A percentile compares a stretch with the other conserved stretches of the same genome.
These are phyloP conservation scores for Centropyge bicolor DNA, from an alignment of 2,797 vertebrate species.

Conservation along the genomic window DNA sequence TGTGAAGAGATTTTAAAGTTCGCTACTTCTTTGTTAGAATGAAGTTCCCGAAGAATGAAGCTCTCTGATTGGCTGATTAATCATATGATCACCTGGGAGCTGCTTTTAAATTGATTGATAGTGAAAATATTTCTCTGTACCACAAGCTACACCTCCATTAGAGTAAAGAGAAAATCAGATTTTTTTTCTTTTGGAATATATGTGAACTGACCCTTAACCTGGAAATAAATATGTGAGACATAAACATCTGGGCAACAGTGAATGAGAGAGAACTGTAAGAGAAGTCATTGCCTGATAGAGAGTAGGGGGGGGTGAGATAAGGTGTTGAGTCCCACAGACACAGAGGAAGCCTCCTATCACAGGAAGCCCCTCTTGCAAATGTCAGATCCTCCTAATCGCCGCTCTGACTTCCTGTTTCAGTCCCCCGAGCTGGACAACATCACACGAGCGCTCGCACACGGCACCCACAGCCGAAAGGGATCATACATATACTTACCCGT, in stretches of 20 bases:
- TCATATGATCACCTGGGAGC: too few species aligned
- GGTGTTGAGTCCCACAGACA: slow-evolving; percentile 62
- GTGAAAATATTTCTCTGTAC: background rate
- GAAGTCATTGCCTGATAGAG: slow-evolving; percentile 37
- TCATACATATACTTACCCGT: slow-evolving; percentile 58
- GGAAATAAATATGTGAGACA: background rate
- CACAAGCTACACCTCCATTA: background rate
- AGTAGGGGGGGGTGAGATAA: slow-evolving; percentile 56
- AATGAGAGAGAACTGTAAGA: slow-evolving; percentile 25
- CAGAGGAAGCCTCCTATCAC: slow-evolving; percentile 80
- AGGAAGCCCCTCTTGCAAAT: slow-evolving; percentile 74
- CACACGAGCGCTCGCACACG: slow-evolving; percentile 13
- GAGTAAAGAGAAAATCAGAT: background rate
- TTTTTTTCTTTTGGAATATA: background rate
- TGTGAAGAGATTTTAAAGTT: background rate
- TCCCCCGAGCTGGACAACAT: slow-evolving; percentile 51
- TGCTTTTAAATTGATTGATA: too few species aligned
- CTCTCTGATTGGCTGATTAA: too few species aligned
- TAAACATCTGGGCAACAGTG: slow-evolving; percentile 12
- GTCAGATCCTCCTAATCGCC: slow-evolving; percentile 76
- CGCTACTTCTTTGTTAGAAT: too few species aligned
- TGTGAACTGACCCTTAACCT: background rate
- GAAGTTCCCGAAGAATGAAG: background rate
- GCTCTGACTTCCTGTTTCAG: slow-evolving; percentile 71
- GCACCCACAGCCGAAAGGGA: slow-evolving; percentile 40